A percentile compares a stretch with the other conserved stretches of the same genome.
Conservation (phyloP, 2,797 vertebrate species). For the Poecilia picta region DNA sequence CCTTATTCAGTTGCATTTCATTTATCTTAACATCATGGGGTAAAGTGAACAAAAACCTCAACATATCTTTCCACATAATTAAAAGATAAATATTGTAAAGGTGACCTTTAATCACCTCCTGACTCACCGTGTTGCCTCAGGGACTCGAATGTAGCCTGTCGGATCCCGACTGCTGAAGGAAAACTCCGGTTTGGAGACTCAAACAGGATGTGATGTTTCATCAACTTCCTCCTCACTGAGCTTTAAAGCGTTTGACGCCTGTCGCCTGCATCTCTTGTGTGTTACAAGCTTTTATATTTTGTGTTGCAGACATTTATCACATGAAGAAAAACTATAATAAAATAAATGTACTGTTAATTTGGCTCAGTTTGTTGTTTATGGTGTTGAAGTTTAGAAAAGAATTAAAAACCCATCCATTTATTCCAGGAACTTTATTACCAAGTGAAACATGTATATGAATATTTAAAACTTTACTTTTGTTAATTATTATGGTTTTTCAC, state of each 20-base stretch:
- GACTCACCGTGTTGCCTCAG: conserved; percentile 65
- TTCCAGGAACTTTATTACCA: too few relatives aligned
- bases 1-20: not conserved
- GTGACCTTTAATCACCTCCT: not conserved
- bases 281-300: conserved; percentile 30
- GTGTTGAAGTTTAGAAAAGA: not conserved
- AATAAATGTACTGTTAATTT: conserved; percentile 52
- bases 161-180: conserved; percentile 16
- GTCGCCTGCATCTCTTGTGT: conserved; percentile 41
- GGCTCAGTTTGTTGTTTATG: conserved; percentile 3
- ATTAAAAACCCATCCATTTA: too few relatives aligned
- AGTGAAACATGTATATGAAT: too few relatives aligned
- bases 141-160: conserved; percentile 27
- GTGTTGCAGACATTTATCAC: conserved; percentile 21
- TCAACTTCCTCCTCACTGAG: conserved; percentile 15
- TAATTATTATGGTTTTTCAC: too few relatives aligned
- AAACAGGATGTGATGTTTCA: conserved; percentile 7
- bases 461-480: too few relatives aligned
- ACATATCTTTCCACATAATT: not conserved
- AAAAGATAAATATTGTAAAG: too few relatives aligned
- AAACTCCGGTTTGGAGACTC: conserved; percentile 4
- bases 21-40: not conserved
- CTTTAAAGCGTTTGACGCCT: conserved; percentile 37
- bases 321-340: conserved; percentile 41
- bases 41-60: not conserved